phyloP scores from a whole-genome alignment of 2,888 invertebrate genomes.

The Acleris laterana region DNA sequence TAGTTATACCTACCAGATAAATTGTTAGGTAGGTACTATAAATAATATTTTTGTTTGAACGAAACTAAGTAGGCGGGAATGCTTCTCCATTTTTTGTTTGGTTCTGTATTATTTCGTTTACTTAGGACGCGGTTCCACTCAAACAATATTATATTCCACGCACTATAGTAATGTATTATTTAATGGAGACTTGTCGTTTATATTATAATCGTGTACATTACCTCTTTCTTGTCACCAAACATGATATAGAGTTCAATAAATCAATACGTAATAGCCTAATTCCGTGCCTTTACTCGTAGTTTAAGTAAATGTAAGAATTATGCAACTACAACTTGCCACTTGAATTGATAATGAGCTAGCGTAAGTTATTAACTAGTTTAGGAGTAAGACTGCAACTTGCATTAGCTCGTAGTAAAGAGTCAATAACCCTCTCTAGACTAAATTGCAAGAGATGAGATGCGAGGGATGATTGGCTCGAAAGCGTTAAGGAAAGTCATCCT shows the following conservation, averaged over 20 bases:
- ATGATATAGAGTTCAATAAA: constrained; percentile 49
- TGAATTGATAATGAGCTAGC: constrained; percentile 26
- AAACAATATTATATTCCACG: constrained; percentile 51
- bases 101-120: constrained; percentile 45
- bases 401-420: constrained; percentile 1
- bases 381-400: constrained; percentile 9
- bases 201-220: constrained; percentile 19
- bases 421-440: constrained; percentile 36
- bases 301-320: constrained; percentile 45
- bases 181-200: constrained; percentile 44
- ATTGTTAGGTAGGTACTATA: not conserved
- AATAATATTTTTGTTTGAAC: constrained; percentile 23
- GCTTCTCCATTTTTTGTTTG: constrained; percentile 11
- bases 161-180: constrained; percentile 48
- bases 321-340: constrained; percentile 25
- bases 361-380: constrained; percentile 27
- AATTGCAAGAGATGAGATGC: constrained; percentile 4
- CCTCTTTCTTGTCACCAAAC: constrained; percentile 40
- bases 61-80: constrained; percentile 27
- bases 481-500: not conserved
- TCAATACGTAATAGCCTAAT: constrained; percentile 46
- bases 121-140: constrained; percentile 41
- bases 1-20: not conserved
- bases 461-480: not conserved
- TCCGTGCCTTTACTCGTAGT: constrained; percentile 49